Percentiles rank a stretch among this genome's conserved stretches.
These are phyloP conservation scores for Philopotamus ludificatus DNA, from an alignment of 1,140 invertebrate species.

Conservation along the genomic window DNA sequence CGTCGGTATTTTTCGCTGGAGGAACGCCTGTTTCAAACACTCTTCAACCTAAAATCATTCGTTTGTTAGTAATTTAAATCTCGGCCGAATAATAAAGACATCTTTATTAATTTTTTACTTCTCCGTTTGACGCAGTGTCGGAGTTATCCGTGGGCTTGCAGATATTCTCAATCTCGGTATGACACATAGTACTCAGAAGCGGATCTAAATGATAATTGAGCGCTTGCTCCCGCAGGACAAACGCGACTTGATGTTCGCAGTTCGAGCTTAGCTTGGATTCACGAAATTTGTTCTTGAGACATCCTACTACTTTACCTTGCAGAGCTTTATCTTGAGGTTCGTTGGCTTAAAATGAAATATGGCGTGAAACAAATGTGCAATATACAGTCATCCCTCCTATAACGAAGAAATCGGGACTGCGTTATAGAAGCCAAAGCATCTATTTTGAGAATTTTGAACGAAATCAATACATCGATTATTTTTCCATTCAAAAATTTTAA, in stretches of 20 bases:
- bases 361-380: not conserved
- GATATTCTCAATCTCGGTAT: slow-evolving; percentile 65
- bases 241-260: slow-evolving; percentile 80
- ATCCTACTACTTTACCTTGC: slow-evolving; percentile 67
- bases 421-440: too few relatives aligned
- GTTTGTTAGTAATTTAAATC: too few relatives aligned
- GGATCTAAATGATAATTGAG: slow-evolving; percentile 86
- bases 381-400: too few relatives aligned
- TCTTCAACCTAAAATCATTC: slow-evolving; percentile 67
- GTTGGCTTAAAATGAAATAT: slow-evolving; percentile 45
- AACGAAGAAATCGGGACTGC: too few relatives aligned
- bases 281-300: slow-evolving; percentile 75
- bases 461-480: too few relatives aligned
- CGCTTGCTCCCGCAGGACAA: slow-evolving; percentile 81
- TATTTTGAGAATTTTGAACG: not conserved
- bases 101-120: slow-evolving; percentile 47
- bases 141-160: slow-evolving; percentile 58
- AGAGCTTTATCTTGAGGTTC: slow-evolving; percentile 60
- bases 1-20: slow-evolving; percentile 69
- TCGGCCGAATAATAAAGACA: not conserved
- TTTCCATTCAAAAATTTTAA: too few relatives aligned
- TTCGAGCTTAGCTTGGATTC: slow-evolving; percentile 67
- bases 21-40: slow-evolving; percentile 82
- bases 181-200: slow-evolving; percentile 74
- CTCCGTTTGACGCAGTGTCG: slow-evolving; percentile 56